Evolutionary conservation across 2,113 vertebrate species (phyloP), one percentile per base, ranked within the genome.

Genomic region (Sylvietta virens): DNA sequence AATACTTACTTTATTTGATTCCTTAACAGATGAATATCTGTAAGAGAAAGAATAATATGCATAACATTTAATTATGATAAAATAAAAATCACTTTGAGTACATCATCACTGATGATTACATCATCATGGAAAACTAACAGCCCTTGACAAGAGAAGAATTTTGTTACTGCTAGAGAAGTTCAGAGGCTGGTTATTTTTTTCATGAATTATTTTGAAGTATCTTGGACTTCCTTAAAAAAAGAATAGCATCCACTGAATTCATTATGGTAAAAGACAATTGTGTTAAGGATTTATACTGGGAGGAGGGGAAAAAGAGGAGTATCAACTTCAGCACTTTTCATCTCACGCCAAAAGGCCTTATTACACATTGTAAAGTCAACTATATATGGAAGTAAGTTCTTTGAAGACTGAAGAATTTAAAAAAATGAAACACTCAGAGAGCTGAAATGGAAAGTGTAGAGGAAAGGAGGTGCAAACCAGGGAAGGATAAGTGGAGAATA

Each of bases 1-100:
- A 73, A 69, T 89, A 96, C 96, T 97, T 97, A 96, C 96, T 84
- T 90, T 10, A 3, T 90, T 85, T 72, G 60, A 30, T 72, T 96
- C 78, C 24, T 65, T 87, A 79, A 82, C 19, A 82, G 83, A 94
- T 42, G 70, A 33, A 39, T 93, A 50, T 61, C 96, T 97, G 81
- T 45, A 82, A 96, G 84, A 95, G 35, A 93, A 81, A 92, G 33
- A 96, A 84, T 66, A 77, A 70, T 33, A 80, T 48, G 11, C 7
- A 92, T 70, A 89, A 39, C 10, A 54, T n/a, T 88, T 57, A 15
- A 82, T 82, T 93, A 42, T 74, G 10, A 40, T 90, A 88, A 90
- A 88, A 82, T 86, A 77, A 84, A 93, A 92, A 82, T 54, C 5
- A 40, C 27, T 71, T 44, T 53, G 45, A 74, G 6, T 72, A 62